Percentiles rank a stretch among this genome's conserved stretches.
phyloP scores from a whole-genome alignment of 2,113 vertebrate species.

The Chitala chitala region DNA sequence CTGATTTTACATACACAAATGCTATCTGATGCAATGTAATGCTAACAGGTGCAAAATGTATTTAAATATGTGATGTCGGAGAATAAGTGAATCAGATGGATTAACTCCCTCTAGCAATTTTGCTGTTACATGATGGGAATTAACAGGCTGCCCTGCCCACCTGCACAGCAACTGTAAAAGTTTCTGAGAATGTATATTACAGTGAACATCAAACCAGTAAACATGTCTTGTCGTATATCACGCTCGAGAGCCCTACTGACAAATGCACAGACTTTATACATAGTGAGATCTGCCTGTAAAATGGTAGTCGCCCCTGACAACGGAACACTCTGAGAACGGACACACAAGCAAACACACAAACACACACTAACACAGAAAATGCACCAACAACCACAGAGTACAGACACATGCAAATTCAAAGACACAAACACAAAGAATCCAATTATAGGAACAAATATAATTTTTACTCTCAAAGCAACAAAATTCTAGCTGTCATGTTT shows the following conservation, averaged over 20 bases:
- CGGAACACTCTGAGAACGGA: too few species aligned
- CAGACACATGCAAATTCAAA: too few species aligned
- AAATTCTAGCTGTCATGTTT: too few species aligned
- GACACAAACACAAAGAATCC: too few species aligned
- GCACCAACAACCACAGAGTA: too few species aligned
- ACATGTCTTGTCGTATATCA: conserved; percentile 1
- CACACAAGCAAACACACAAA: not conserved
- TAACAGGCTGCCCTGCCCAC: not conserved
- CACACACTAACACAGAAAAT: not conserved
- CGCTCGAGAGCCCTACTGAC: not conserved
- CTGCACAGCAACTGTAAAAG: not conserved
- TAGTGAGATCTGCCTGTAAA: not conserved
- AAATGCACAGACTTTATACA: not conserved
- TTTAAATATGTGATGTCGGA: not conserved
- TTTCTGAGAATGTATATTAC: not conserved
- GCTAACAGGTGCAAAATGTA: too few species aligned
- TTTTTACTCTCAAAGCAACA: too few species aligned
- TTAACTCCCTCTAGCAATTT: not conserved
- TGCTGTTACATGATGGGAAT: not conserved
- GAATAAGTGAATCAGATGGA: not conserved
- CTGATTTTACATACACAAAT: not conserved
- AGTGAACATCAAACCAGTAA: not conserved
- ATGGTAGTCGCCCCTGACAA: too few species aligned
- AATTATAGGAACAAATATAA: too few species aligned
- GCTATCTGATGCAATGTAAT: not conserved